Percentiles rank a stretch among this genome's conserved stretches.
Conservation (phyloP, 2,797 vertebrate genomes). For the Clarias laeviceps region DNA sequence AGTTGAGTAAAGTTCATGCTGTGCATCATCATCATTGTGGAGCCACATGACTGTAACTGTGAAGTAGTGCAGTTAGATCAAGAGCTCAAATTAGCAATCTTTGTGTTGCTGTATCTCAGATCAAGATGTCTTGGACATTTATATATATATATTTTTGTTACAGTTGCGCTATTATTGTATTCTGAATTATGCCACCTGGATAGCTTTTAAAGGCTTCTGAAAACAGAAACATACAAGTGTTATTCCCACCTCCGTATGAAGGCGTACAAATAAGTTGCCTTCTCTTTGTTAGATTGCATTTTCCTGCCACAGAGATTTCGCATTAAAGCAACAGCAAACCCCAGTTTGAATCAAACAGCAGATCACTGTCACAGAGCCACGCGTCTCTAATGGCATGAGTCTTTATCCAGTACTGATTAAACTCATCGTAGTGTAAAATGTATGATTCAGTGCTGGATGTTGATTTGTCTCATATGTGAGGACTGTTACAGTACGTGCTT, state of each 20-base stretch:
- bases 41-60: constrained; percentile 15
- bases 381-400: neutral
- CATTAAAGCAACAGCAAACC: neutral
- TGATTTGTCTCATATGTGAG: neutral
- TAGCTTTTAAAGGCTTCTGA: neutral
- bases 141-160: neutral
- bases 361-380: neutral
- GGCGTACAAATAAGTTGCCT: neutral
- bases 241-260: neutral
- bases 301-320: neutral
- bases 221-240: constrained; percentile 1
- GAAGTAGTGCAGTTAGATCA: constrained; percentile 2
- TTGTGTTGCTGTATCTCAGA: neutral
- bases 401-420: neutral
- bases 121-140: neutral
- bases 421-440: neutral
- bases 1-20: constrained; percentile 22
- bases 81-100: constrained; percentile 8
- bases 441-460: neutral
- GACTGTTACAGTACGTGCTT: neutral
- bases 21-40: constrained; percentile 17
- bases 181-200: neutral
- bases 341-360: neutral
- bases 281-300: neutral
- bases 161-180: neutral